Evolutionary conservation across 2,888 invertebrate species (phyloP), one percentile per base, ranked within the genome.

Genomic region (Brassicogethes aeneus): DNA sequence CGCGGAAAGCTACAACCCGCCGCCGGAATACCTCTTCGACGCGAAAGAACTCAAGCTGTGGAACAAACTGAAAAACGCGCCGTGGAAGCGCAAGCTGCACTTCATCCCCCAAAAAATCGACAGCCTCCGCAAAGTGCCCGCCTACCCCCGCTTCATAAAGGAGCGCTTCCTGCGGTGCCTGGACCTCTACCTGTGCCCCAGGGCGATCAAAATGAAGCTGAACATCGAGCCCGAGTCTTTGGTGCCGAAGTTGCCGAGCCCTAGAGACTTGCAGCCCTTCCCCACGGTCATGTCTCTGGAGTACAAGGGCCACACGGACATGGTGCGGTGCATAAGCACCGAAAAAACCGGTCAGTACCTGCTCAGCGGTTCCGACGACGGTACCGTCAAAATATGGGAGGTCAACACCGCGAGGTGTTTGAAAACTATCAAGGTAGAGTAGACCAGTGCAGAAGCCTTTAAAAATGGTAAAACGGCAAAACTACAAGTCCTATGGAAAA

Each of bases 1-100:
- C 71, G 90, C 88, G 0, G 97, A 99, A 71, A 94, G 94, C 40
- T 99, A 97, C 70, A 97, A 97, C 76, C 99, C 99, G 40, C 97
- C 99, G 10, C 80, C 90, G 0, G 99, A 99, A 70, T 99, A 95
- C 70, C 70, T 97, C 44, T 88, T 96, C 54, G 91, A 91, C 58
- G 76, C 79, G 2, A 81, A 79, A 55, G 96, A 97, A 74, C 64
- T 82, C 66, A 82, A 85, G 64, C 80, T 88, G 64, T 88, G 90
- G 85, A 75, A 86, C 45, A 83, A 84, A 71, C 70, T 82, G 39
- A 76, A 81, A 49, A 77, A 82, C 48, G 85, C 91, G 32, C 90
- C 92, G 1, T 89, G 91, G 76, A 90, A 90, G 61, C 79, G 96
- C 53, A 88, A 90, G 66, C 71, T 89, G 55, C 88, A 93, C 63